These are phyloP conservation scores for Cheirogaleus medius DNA, from an alignment of 2,113 vertebrate genomes.

Conservation along the genomic window DNA sequence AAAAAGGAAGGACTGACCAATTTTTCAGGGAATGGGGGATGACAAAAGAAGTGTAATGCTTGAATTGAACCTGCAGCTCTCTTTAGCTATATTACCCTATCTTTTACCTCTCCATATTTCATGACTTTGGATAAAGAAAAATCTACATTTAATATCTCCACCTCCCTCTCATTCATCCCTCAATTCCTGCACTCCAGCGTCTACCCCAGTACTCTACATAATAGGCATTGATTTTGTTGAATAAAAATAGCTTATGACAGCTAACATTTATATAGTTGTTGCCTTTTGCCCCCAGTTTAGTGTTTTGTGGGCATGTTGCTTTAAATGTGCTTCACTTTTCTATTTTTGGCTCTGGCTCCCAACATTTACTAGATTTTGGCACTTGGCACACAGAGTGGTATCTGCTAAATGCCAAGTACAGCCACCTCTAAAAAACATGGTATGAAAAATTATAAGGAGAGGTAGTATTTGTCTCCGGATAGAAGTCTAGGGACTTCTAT, in stretches of 20 bases:
- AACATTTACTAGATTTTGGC: constrained; percentile 20
- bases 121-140: neutral
- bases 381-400: neutral
- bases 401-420: constrained; percentile 18
- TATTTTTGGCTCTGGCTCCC: neutral
- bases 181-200: neutral
- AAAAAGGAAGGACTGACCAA: neutral
- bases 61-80: neutral
- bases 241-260: neutral
- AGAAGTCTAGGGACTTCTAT: neutral
- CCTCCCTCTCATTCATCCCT: neutral
- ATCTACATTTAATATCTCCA: neutral
- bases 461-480: neutral
- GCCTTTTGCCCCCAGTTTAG: neutral
- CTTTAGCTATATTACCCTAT: neutral
- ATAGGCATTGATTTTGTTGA: neutral
- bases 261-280: neutral
- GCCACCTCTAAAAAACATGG: neutral
- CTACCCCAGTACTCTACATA: neutral
- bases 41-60: neutral
- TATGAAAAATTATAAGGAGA: neutral
- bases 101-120: neutral
- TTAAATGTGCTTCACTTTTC: neutral
- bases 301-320: neutral
- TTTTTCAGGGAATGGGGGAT: neutral